These are phyloP conservation scores for Jaculus jaculus DNA, from an alignment of 2,113 vertebrate genomes.

Conservation along the genomic window DNA sequence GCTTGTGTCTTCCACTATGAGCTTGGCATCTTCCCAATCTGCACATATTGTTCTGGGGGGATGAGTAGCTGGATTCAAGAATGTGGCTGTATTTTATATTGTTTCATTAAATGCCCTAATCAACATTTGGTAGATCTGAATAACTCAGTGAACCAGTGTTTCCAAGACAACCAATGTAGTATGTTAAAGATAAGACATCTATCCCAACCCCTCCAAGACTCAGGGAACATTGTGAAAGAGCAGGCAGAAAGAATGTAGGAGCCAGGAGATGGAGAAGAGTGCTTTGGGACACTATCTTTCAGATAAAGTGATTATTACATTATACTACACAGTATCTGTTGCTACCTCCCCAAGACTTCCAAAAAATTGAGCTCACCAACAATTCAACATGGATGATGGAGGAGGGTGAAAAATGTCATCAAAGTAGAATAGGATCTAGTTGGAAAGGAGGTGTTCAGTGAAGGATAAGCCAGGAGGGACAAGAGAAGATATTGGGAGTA, in stretches of 20 bases:
- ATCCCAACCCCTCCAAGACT: too few relatives aligned
- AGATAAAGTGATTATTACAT: too few relatives aligned
- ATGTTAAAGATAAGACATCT: neutral
- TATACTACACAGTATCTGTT: too few relatives aligned
- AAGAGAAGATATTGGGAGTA: neutral
- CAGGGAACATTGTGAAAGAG: too few relatives aligned
- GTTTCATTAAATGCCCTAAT: neutral
- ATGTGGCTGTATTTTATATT: neutral
- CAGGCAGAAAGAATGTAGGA: too few relatives aligned
- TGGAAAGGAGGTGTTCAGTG: too few relatives aligned
- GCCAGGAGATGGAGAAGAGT: too few relatives aligned
- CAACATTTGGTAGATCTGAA: neutral
- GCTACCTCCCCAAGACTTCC: too few relatives aligned
- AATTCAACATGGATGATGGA: too few relatives aligned
- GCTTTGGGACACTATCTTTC: too few relatives aligned
- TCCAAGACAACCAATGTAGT: neutral
- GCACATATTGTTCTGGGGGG: neutral
- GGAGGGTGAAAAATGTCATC: too few relatives aligned
- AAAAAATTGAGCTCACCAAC: neutral
- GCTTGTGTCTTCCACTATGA: neutral
- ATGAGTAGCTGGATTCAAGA: neutral
- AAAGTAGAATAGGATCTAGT: too few relatives aligned
- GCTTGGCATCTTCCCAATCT: neutral
- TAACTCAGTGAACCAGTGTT: neutral
- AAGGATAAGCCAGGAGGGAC: neutral